Base-by-base conservation (phyloP, 2,888 invertebrate species). In the Ommatoiulus sabulosus region DNA sequence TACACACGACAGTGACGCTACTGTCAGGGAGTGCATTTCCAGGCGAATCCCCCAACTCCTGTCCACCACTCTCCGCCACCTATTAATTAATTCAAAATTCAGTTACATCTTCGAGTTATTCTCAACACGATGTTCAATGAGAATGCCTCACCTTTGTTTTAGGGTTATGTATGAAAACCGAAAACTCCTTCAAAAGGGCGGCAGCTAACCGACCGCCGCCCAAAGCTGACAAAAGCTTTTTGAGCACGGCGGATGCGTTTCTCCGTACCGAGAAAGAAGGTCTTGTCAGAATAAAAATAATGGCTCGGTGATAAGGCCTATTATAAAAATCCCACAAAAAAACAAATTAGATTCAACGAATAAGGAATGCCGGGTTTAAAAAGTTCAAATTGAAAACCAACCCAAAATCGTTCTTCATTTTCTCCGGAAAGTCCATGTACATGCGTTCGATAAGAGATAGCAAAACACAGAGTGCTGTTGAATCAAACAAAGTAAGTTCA, bases 401-500 rank as follows among this genome's bases (percentile, higher is more conserved):
- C 90, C 88, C 90, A 24, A 94, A 92, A 90, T 94, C 94, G 24
- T 95, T 96, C 90, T 94, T 95, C 90, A 96, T 93, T 92, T 95
- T 95, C 90, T 94, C 94, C 15, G 94, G 94, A 93, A 96, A 96
- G 90, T 96, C 95, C 89, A 95, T 94, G 87, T 97, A 93, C 80
- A 97, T 93, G 90, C 94, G 94, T 92, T 96, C 95, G 91, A 96
- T 95, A 91, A 97, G 94, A 91, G 95, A 93, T 93, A 96, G 95
- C 90, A 97, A 94, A 93, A 95, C 95, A 90, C 94, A 94, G 44
- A 95, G 92, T 46, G 94, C 96, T 94, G 91, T 63, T 93, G 92
- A 48, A 85, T 17, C 0, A 88, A 89, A 88, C 15, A 89, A 87
- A 44, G 20, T 44, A 89, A 63, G 10, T 84, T 24, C n/a, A n/a